Percentiles rank a stretch among this genome's conserved stretches.
Evolutionary conservation across 2,888 invertebrate species (phyloP).

Genomic region (Lucinisca nassula): DNA sequence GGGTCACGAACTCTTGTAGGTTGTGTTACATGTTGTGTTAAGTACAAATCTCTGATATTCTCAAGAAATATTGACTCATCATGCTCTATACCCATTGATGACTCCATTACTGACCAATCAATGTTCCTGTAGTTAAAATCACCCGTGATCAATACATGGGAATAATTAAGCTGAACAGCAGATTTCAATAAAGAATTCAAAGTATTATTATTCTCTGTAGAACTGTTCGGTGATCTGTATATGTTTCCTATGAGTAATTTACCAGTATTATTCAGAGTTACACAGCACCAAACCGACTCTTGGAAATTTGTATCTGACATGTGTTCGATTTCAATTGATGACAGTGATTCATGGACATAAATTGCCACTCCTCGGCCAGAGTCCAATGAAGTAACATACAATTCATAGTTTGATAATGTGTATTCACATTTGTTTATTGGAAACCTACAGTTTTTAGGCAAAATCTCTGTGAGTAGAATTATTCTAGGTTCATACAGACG

Average conservation of each 20-base stretch:
- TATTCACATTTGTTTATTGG: no score
- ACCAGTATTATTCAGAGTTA: background rate
- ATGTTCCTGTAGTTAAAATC: slow-evolving; percentile 9
- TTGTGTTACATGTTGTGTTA: slow-evolving; percentile 5
- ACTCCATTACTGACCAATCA: background rate
- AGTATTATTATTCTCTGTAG: background rate
- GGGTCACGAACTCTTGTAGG: slow-evolving; percentile 10
- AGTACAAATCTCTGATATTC: background rate
- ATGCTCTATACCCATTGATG: background rate
- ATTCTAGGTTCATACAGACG: no score
- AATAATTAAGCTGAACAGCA: background rate
- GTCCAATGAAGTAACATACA: no score
- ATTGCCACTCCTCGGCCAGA: no score
- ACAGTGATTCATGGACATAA: no score
- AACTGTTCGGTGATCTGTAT: background rate
- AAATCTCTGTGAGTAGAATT: no score
- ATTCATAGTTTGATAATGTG: no score
- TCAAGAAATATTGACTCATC: background rate
- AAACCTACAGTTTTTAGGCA: no score
- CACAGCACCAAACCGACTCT: background rate
- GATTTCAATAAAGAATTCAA: background rate
- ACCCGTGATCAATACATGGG: background rate
- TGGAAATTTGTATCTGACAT: no score
- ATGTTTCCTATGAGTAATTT: slow-evolving; percentile 2
- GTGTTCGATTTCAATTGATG: no score